Evolutionary conservation across 2,888 invertebrate genomes (phyloP), one percentile per base, ranked within the genome.

Genomic region (Reticulitermes lucifugus): DNA sequence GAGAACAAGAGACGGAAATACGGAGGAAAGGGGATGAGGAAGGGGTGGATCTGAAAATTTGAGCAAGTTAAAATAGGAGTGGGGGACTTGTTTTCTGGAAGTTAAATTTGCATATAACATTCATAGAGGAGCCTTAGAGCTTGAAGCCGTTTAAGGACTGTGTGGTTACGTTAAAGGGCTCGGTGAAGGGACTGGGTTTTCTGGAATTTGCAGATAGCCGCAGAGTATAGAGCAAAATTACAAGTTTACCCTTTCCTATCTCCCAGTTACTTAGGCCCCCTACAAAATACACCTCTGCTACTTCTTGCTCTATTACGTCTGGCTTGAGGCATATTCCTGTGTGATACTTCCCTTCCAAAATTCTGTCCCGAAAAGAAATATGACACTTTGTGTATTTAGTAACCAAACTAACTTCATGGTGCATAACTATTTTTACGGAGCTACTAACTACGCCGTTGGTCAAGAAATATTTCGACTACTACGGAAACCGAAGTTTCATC

Each of bases 61-160:
- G 59, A 80, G 80, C 22, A 79, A 79, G 25, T 22, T 35, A 51
- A 51, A 51, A 25, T 9, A 60, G 59, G 60, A 80, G 35, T 35
- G n/a, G 21, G 29, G 35, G 80, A 21, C 60, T 80, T 80, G 80
- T 83, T 73, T 83, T 83, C 71, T 43, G 51, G 71, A 43, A 79
- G 84, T 84, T 79, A 84, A 79, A 84, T 84, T 84, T 84, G 84
- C 84, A 84, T 84, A 84, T 84, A 84, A 84, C 84, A 70, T 84
- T 84, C 84, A 84, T 84, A 84, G 70, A 79, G 84, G 65, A 70
- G 84, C 51, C 79, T 84, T 70, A 79, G 1, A 65, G 65, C 65
- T 65, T 65, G n/a, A 25, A 70, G 80, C 79, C 60, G 80, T 60
- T 79, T 80, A 80, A 55, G 80, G 80, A 73, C 41, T 73, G 73